Base-by-base conservation (phyloP, 2,797 vertebrate genomes). In the Bradypodion ventrale region DNA sequence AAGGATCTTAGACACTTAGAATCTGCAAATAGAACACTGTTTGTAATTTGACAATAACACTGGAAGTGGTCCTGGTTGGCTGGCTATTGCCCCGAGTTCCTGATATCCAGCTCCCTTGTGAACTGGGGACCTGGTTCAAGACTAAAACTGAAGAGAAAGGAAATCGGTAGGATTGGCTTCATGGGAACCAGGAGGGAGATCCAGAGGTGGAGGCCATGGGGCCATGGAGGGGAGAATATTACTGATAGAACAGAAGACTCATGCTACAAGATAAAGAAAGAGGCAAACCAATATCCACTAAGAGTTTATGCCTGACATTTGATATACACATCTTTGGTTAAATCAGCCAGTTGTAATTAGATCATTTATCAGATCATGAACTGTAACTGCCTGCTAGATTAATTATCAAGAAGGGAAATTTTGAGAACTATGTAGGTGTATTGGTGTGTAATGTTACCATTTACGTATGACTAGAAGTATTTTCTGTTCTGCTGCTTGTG, bases 261-360 rank as follows among this genome's bases (percentile, higher is more conserved):
- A 35, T 63, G 9, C 19, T 70, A 15, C 42, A 75, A 70, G 15
- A 70, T 63, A 73, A 10, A 74, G 32, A 73, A 78, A n/a, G 32
- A 56, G 73, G 25, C 32, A 15, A 68, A 76, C 49, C 76, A 69
- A 75, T 80, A 15, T 65, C 29, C 37, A 46, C 65, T 62, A 37
- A 76, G 44, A 29, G 49, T 27, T n/a, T 78, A 73, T 27, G 40
- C 52, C 62, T 87, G 81, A 40, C 65, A n/a, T 63, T 27, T 74
- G 32, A 75, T 79, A 16, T 63, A n/a, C 25, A 1, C 70, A 60
- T 76, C 73, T 81, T 80, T 23, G 40, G 78, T 83, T 80, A 83
- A 80, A 70, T 52, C 77, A 87, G 25, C 27, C 72, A 52, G 32
- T n/a, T 35, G 76, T 83, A 83, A 87, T 80, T 63, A 80, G 77